Evolutionary conservation across 2,113 vertebrate species (phyloP).

Genomic region (Centropus bengalensis): DNA sequence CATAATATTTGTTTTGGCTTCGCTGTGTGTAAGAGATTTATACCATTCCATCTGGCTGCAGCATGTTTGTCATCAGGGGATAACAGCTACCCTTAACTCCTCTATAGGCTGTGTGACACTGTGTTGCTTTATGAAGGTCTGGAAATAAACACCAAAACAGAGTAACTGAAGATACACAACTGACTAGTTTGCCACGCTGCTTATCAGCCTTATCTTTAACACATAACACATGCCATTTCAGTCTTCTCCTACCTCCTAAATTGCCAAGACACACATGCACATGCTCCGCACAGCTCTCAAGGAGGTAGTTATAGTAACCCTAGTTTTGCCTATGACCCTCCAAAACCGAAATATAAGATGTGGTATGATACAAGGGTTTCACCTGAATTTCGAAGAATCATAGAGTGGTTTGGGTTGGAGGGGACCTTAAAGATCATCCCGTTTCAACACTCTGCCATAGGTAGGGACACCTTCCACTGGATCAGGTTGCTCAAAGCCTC

Average conservation of each 20-base stretch:
- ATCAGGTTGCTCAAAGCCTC: too few species aligned
- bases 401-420: too few species aligned
- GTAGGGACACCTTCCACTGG: too few species aligned
- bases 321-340: not conserved
- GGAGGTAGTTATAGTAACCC: not conserved
- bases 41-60: constrained; percentile 3
- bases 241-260: not conserved
- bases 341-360: not conserved
- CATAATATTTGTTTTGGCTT: constrained; percentile 27
- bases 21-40: constrained; percentile 11
- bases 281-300: not conserved
- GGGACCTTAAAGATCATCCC: too few species aligned
- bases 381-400: too few species aligned
- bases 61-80: not conserved
- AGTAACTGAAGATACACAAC: not conserved
- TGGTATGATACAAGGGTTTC: not conserved
- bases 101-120: not conserved
- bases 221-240: not conserved
- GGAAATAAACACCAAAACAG: rapidly evolving
- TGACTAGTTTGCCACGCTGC: rapidly evolving
- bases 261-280: not conserved
- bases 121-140: not conserved
- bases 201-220: not conserved
- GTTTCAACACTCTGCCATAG: too few species aligned
- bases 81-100: not conserved